Base-by-base conservation (phyloP, 2,113 vertebrate species). In the Calonectris borealis region DNA sequence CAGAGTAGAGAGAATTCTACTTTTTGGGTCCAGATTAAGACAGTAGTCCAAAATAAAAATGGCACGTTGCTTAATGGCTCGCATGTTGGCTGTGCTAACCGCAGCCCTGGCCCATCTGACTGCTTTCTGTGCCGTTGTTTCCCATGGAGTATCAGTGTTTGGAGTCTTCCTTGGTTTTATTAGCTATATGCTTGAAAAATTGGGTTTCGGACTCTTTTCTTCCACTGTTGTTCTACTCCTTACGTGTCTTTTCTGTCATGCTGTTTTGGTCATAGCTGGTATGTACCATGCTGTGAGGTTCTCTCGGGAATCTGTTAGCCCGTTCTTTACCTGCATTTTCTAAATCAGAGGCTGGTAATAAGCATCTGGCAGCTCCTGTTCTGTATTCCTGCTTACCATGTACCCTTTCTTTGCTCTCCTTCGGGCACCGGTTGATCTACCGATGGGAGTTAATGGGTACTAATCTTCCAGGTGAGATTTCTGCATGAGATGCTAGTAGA, bases 241-340 rank as follows among this genome's bases (percentile, higher is more conserved):
- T 19, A 3, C 1, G 0, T 16, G 10, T n/a, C 36, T 54, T 34
- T 52, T 38, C 11, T 60, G 26, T 49, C 27, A 9, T 0, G 11
- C 51, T 61, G 21, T 8, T 84, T 42, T 52, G 49, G 24, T 46
- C 6, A 2, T 7, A 42, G 54, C 87, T 77, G 81, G 49, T 60
- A 31, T 14, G 1, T 34, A 20, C 16, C 29, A 10, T 11, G 40
- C 76, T 40, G 40, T 9, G 49, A 57, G 24, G 9, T 22, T 57
- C 44, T 66, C 52, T 80, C 2, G 1, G 27, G 58, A 48, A 73
- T 52, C 44, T n/a, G 14, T 69, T 29, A 11, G 21, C 27, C 51
- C 4, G 1, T 69, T 84, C 86, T 91, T 77, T 1, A 81, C 51
- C 40, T 60, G 24, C n/a, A 49, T 61, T 36, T 52, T 40, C 42